Evolutionary conservation across 2,888 invertebrate species (phyloP).

Genomic region (Drosophila melanosoma): DNA sequence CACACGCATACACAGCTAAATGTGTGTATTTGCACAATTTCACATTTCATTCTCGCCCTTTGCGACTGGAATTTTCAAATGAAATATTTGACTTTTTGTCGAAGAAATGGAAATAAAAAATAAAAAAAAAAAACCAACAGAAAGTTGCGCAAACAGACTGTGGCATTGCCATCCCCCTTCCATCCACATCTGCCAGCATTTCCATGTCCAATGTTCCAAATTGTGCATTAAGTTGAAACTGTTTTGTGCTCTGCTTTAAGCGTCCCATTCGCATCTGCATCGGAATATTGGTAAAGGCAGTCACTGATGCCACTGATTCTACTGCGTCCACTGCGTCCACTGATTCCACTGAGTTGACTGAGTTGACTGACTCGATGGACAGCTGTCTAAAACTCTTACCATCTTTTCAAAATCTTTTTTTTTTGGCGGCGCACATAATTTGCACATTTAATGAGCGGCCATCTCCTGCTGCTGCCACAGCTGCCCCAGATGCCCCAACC

Average conservation of each 20-base stretch:
- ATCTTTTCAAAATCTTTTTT: constrained; percentile 59
- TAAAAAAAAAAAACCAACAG: constrained; percentile 46
- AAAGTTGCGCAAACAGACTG: constrained; percentile 74
- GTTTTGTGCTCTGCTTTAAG: constrained; percentile 41
- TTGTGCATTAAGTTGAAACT: constrained; percentile 52
- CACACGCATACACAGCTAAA: background rate
- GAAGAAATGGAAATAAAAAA: constrained; percentile 55
- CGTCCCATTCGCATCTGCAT: constrained; percentile 18
- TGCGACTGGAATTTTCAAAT: constrained; percentile 76
- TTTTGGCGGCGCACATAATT: constrained; percentile 54
- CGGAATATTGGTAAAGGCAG: constrained; percentile 18
- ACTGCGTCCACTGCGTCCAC: constrained; percentile 11
- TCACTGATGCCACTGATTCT: background rate
- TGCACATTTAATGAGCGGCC: constrained; percentile 63
- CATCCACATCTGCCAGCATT: background rate
- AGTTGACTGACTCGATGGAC: constrained; percentile 3
- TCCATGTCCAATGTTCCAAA: constrained; percentile 17
- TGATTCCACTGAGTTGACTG: background rate
- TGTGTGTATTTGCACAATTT: constrained; percentile 64
- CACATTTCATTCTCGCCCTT: constrained; percentile 78
- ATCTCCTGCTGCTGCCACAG: constrained; percentile 2
- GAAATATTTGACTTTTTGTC: constrained; percentile 79
- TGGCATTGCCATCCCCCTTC: constrained; percentile 36
- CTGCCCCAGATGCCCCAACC: background rate
- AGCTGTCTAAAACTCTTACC: constrained; percentile 12